phyloP scores from a whole-genome alignment of 2,888 invertebrate species.

The Drosophila sordidula region DNA sequence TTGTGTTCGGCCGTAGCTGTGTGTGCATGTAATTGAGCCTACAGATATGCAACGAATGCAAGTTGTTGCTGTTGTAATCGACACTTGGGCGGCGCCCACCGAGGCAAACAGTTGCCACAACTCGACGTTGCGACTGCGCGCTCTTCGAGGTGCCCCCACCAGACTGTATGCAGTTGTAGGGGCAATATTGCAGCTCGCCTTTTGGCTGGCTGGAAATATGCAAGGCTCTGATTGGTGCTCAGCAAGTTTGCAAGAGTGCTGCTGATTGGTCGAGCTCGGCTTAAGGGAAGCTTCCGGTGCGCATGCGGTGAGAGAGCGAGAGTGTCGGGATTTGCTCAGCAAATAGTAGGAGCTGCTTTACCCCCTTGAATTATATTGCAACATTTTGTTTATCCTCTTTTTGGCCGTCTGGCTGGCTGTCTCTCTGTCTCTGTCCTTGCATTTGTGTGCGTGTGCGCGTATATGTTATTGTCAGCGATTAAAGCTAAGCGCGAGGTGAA shows the following conservation, averaged over 20 bases:
- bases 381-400: slow-evolving; percentile 52
- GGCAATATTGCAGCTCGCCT: slow-evolving; percentile 41
- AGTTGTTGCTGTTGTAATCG: slow-evolving; percentile 72
- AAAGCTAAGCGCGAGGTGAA: slow-evolving; percentile 71
- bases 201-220: slow-evolving; percentile 61
- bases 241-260: slow-evolving; percentile 61
- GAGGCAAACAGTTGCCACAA: slow-evolving; percentile 66
- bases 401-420: slow-evolving; percentile 37
- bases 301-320: slow-evolving; percentile 64
- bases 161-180: slow-evolving; percentile 51
- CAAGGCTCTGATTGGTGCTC: slow-evolving; percentile 72
- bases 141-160: slow-evolving; percentile 39
- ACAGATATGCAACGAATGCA: slow-evolving; percentile 74
- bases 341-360: slow-evolving; percentile 68
- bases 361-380: slow-evolving; percentile 43
- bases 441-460: slow-evolving; percentile 10
- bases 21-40: slow-evolving; percentile 69
- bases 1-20: slow-evolving; percentile 4
- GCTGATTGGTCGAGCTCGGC: slow-evolving; percentile 72
- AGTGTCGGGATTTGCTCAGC: slow-evolving; percentile 67
- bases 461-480: slow-evolving; percentile 52
- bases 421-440: slow-evolving; percentile 3
- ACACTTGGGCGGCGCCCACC: slow-evolving; percentile 82
- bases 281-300: slow-evolving; percentile 77
- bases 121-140: slow-evolving; percentile 62